These are phyloP conservation scores for Euphonia xanthogaster DNA, from an alignment of 2,797 vertebrate genomes.

Conservation along the genomic window DNA sequence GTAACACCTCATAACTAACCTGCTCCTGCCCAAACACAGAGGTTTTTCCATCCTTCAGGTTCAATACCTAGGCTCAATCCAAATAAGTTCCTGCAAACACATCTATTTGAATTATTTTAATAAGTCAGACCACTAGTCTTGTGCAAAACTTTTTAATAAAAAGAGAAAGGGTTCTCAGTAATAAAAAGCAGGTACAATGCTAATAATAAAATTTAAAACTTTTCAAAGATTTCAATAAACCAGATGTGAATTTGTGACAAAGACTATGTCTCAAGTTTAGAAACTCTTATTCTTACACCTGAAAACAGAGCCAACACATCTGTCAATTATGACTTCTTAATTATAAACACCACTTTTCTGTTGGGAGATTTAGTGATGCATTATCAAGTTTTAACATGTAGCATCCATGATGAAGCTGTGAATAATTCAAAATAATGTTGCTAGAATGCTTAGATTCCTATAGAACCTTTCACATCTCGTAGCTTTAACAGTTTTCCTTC, in stretches of 20 bases:
- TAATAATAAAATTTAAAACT: neutral
- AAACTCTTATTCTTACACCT: neutral
- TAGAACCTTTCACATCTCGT: neutral
- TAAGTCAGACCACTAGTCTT: neutral
- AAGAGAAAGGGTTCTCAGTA: conserved; percentile 17
- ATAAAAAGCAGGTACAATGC: neutral
- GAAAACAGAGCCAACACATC: neutral
- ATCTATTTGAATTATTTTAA: accelerated
- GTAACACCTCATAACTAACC: neutral
- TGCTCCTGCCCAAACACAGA: neutral
- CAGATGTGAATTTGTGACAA: neutral
- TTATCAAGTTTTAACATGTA: neutral
- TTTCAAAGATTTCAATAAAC: neutral
- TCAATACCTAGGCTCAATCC: neutral
- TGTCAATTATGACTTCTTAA: neutral
- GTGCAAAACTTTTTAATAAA: conserved; percentile 62
- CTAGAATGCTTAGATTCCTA: neutral
- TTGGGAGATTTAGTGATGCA: neutral
- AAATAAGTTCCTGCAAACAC: neutral
- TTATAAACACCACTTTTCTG: neutral
- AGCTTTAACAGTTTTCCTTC: neutral
- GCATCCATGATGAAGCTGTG: neutral
- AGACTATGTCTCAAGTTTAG: neutral
- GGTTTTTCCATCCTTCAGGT: neutral
- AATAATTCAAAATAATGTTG: neutral